These are phyloP conservation scores for Rhyzopertha dominica DNA, from an alignment of 1,140 invertebrate genomes.

Conservation along the genomic window DNA sequence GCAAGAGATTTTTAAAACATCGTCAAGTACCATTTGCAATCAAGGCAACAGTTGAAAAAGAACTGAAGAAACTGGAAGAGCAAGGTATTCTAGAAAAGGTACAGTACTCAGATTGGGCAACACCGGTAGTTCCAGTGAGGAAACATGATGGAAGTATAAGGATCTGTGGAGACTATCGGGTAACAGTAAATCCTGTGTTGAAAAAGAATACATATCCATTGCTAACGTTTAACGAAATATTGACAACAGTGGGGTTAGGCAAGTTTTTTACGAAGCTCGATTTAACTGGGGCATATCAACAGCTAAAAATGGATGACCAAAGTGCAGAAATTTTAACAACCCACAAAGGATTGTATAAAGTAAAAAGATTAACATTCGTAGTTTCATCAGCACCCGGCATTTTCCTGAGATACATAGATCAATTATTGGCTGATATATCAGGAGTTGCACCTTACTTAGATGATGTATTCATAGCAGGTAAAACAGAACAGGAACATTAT, in stretches of 20 bases:
- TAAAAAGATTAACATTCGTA: conserved; percentile 49
- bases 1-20: too few species aligned
- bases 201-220: too few species aligned
- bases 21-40: too few species aligned
- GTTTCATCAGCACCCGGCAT: conserved; percentile 46
- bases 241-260: conserved; percentile 29
- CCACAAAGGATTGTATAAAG: conserved; percentile 28
- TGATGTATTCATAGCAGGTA: conserved; percentile 38
- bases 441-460: conserved; percentile 37
- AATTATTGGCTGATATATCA: conserved; percentile 29
- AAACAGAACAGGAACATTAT: conserved; percentile 25
- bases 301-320: conserved; percentile 37
- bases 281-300: conserved; percentile 42
- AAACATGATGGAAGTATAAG: too few species aligned
- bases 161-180: too few species aligned
- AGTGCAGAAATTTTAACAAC: conserved; percentile 23
- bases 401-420: conserved; percentile 41
- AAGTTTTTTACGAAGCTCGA: conserved; percentile 41
- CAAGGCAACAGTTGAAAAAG: too few species aligned
- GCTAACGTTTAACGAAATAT: too few species aligned
- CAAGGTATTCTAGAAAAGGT: too few species aligned
- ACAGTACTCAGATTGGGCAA: too few species aligned
- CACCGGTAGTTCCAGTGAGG: too few species aligned
- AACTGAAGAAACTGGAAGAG: too few species aligned
- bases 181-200: too few species aligned